Evolutionary conservation across 1,140 invertebrate genomes (phyloP), one percentile per base, ranked within the genome.

Genomic region (Diachasma alloeum): DNA sequence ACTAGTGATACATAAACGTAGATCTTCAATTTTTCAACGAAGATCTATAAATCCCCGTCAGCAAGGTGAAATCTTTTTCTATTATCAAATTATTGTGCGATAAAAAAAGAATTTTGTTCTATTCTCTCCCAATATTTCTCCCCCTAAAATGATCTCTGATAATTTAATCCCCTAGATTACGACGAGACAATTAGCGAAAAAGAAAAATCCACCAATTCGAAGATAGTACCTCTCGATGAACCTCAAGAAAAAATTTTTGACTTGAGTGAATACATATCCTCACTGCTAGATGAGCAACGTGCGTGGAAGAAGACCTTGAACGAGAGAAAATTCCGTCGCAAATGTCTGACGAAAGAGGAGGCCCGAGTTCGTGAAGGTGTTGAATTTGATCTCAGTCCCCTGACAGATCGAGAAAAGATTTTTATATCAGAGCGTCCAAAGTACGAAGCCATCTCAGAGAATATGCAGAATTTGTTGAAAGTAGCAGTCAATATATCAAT

Each of bases 361-460:
- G 39, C 66, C 17, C 17, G 8, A 19, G 0, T 78, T 15, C n/a
- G 9, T 19, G 8, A 68, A 13, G 75, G 76, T 10, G 81, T 82
- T 24, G 6, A 44, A 72, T 17, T 83, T 11, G 82, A 87, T 78
- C 48, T 83, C 4, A 81, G 24, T 76, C 0, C 77, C 24, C 68
- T 88, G 11, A 74, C 81, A 5, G 82, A 85, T 9, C 48, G 26
- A 19, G 82, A 87, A 22, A 85, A 74, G 78, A 39, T 46, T 11
- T 88, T 87, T 70, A 11, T 88, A 6, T 22, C 22, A 19, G 48
- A 46, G 9, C 75, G 77, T 3, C 87, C 86, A 6, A 77, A 85
- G 77, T 87, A 86, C 68, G 77, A 82, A 69, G 11, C 80, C 0
- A 82, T 87, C n/a, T 76, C 69, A 39, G 77, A 78, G 24, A 86